Evolutionary conservation across 2,888 invertebrate species (phyloP), one percentile per base, ranked within the genome.

Genomic region (Pollenia labialis): DNA sequence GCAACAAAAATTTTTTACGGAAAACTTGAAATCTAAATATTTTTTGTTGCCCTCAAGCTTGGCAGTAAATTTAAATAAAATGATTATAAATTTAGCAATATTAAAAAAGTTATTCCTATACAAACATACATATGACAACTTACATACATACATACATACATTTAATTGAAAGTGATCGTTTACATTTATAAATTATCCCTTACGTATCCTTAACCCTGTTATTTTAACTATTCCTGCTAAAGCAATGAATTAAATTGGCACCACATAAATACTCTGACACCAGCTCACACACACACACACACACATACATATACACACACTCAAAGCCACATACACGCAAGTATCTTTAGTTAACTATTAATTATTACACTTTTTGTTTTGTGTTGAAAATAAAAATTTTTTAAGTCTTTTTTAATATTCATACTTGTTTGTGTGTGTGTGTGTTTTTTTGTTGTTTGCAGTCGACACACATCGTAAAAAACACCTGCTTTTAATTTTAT

Each of bases 401-500:
- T 58, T 44, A 4, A 66, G 32, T 42, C 11, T 23, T 64, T 76
- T 79, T 75, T 56, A 46, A 66, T 76, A 58, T 72, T 69, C 60
- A 62, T 69, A 52, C 68, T 58, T 54, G 46, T 69, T 75, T 60
- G 12, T 14, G 9, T n/a, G 74, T 56, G 56, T 71, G 42, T 66
- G 32, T 48, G 50, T 14, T 9, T 8, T n/a, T 68, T 66, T 68
- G 77, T 58, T 81, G 7, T 32, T 58, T 58, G 68, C 60, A 54
- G 50, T 56, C 64, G 42, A 76, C 56, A 87, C 81, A 84, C 84
- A 72, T 84, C 81, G 76, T 87, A 81, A 87, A 83, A 87, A 87
- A 84, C 87, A 87, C 87, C 87, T 87, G 87, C 87, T 87, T 87
- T 84, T 81, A 87, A 81, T 84, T 84, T 87, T 81, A 76, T 87